Evolutionary conservation across 2,797 vertebrate species (phyloP), one percentile per base, ranked within the genome.

Genomic region (Momotus momota): DNA sequence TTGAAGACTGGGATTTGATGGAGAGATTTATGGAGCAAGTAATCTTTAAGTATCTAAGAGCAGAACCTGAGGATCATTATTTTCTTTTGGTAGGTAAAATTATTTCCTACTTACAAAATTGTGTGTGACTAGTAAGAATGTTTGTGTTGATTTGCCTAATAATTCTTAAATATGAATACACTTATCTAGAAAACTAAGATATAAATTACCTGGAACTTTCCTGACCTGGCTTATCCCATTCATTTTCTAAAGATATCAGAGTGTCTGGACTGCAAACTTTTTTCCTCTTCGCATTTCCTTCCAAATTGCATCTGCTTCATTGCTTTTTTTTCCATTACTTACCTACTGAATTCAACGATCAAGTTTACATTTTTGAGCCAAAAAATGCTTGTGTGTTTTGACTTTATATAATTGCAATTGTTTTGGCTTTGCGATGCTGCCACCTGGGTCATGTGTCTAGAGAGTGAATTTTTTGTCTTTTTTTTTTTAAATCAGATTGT

Each of bases 1-100:
- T 99, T 97, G 99, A 99, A 96, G 99, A 99, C 96, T 99, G 99
- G 99, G 99, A 99, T 96, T 98, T 99, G 96, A 99, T 99, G 99
- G 99, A 99, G 97, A 98, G 99, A 77, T 99, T 99, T 95, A 99
- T 99, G 99, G 99, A 99, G 95, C 99, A 99, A 98, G 98, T 99
- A 93, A 99, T 99, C 97, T 99, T 99, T 98, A 99, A 99, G 97
- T 99, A 99, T 97, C 98, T 99, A 98, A 98, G 99, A 95, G 99
- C 99, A 93, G 99, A 99, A 96, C 99, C 99, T 10, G 99, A 99
- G 97, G 99, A 99, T 94, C 99, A 99, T 98, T 99, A 99, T 97
- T 99, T 99, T 96, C 99, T 99, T 86, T 97, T 99, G 99, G 99
- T 99, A 97, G 96, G 98, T 97, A 93, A 33, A 95, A 58, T 17